Conservation (phyloP, 1,140 invertebrate genomes). For the Ruditapes philippinarum region DNA sequence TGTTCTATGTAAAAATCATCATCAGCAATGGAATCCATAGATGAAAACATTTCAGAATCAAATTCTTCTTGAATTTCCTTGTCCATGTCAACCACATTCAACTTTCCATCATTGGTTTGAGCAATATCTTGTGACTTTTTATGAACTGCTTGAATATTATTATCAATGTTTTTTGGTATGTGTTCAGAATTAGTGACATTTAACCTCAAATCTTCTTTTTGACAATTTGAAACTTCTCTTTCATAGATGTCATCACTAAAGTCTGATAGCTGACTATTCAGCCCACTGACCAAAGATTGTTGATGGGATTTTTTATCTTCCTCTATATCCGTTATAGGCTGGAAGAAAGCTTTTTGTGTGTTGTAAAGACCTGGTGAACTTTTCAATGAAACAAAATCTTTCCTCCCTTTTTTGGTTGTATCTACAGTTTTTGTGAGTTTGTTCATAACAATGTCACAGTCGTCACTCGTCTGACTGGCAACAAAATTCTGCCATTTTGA, state of each 20-base stretch:
- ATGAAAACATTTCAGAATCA: constrained; percentile 6
- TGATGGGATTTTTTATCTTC: not conserved
- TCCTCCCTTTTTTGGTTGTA: not conserved
- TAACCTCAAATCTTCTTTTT: too few relatives aligned
- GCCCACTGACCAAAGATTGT: not conserved
- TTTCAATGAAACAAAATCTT: constrained; percentile 29
- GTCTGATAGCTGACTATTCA: not conserved
- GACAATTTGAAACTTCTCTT: too few relatives aligned
- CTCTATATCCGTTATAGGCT: not conserved
- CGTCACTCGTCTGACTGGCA: constrained; percentile 54
- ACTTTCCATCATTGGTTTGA: not conserved
- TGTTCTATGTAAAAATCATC: constrained; percentile 40
- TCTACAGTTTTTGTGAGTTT: constrained; percentile 44
- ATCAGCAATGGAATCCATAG: constrained; percentile 42
- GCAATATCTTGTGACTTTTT: not conserved
- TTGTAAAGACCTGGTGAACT: constrained; percentile 19
- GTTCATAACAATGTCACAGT: constrained; percentile 46
- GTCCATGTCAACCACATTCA: not conserved
- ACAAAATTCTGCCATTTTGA: constrained; percentile 69
- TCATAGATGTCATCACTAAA: not conserved
- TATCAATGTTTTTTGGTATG: too few relatives aligned
- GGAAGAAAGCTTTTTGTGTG: constrained; percentile 17
- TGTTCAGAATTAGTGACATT: too few relatives aligned
- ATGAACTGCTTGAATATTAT: too few relatives aligned
- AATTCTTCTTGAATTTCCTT: not conserved